These are phyloP conservation scores for Idaea straminata DNA, from an alignment of 2,888 invertebrate genomes.

Conservation along the genomic window DNA sequence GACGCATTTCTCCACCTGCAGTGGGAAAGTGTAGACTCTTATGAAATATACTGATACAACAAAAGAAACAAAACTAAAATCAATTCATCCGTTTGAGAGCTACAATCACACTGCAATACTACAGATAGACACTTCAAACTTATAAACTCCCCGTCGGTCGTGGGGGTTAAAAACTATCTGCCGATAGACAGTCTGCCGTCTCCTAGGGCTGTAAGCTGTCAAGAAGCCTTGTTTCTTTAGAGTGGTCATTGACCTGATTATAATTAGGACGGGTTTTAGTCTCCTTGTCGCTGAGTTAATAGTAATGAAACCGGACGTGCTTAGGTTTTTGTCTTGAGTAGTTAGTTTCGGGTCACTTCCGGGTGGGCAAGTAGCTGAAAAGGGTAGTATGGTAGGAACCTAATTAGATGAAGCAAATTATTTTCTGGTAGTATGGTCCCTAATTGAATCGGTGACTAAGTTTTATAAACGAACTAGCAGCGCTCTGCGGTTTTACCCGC, in stretches of 20 bases:
- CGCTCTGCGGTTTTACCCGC: too few species aligned
- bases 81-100: too few species aligned
- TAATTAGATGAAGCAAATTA: background rate
- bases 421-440: background rate
- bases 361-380: background rate
- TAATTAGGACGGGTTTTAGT: conserved; percentile 19
- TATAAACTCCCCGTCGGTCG: too few species aligned
- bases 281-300: conserved; percentile 21
- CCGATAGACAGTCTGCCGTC: too few species aligned
- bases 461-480: background rate
- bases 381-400: background rate
- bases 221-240: conserved; percentile 15
- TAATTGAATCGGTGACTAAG: background rate
- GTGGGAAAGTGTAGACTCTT: too few species aligned
- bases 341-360: conserved; percentile 1
- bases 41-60: too few species aligned
- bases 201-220: too few species aligned
- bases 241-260: conserved; percentile 23
- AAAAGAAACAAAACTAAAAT: too few species aligned
- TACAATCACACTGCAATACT: too few species aligned
- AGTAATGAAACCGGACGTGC: conserved; percentile 15
- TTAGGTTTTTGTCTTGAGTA: background rate
- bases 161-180: too few species aligned
- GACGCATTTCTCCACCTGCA: too few species aligned
- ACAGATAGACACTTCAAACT: too few species aligned